Conservation (phyloP, 1,140 invertebrate genomes). For the Pogonomyrmex californicus region DNA sequence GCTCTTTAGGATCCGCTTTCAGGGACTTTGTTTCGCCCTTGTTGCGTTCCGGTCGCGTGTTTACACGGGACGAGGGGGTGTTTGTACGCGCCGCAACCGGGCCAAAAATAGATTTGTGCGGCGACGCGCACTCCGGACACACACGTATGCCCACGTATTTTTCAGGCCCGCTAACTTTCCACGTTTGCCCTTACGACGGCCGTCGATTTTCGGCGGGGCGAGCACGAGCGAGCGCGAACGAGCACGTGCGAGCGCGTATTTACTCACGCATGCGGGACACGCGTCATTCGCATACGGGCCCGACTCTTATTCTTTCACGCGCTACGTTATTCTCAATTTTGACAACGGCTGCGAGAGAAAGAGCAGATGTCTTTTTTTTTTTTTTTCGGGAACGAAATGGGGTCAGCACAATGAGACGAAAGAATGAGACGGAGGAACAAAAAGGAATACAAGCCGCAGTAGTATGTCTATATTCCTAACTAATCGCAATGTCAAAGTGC, state of each 20-base stretch:
- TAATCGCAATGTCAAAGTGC: slow-evolving; percentile 54
- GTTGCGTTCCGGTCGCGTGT: slow-evolving; percentile 56
- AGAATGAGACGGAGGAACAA: slow-evolving; percentile 54
- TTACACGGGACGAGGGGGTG: slow-evolving; percentile 62
- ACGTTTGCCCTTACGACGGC: slow-evolving; percentile 41
- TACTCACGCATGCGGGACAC: slow-evolving; percentile 71
- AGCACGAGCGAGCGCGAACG: neutral
- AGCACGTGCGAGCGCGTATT: slow-evolving; percentile 60
- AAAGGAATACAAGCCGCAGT: slow-evolving; percentile 1
- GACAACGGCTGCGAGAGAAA: slow-evolving; percentile 64
- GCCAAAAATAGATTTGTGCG: slow-evolving; percentile 62
- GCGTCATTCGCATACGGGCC: slow-evolving; percentile 58
- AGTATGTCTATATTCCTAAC: slow-evolving; percentile 30
- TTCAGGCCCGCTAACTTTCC: slow-evolving; percentile 61
- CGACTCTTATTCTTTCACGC: slow-evolving; percentile 42
- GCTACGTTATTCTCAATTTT: slow-evolving; percentile 70
- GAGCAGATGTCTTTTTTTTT: slow-evolving; percentile 75
- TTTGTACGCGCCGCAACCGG: slow-evolving; percentile 52
- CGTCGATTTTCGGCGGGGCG: slow-evolving; percentile 52
- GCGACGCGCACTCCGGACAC: slow-evolving; percentile 40
- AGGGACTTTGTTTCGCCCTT: slow-evolving; percentile 62
- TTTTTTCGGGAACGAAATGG: slow-evolving; percentile 55
- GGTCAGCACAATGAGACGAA: slow-evolving; percentile 29
- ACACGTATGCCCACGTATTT: slow-evolving; percentile 57
- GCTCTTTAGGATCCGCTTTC: slow-evolving; percentile 50